Base-by-base conservation (phyloP, 2,888 invertebrate genomes). In the Sminthurinus aureus region DNA sequence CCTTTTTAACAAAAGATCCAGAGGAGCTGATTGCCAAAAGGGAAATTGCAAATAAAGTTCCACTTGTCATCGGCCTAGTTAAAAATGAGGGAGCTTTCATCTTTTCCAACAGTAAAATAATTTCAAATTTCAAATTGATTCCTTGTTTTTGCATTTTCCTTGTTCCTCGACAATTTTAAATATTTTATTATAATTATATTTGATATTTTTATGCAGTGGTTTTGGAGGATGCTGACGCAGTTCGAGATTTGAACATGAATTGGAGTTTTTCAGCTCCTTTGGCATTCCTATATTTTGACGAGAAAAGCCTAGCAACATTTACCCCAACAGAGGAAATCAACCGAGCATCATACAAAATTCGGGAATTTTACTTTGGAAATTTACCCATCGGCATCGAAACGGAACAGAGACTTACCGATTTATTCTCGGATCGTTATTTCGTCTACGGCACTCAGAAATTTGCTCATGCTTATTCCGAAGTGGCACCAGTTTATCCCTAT, bases 401-500 rank as follows among this genome's bases (percentile, higher is more conserved):
- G 6, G 81, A 81, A 38, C 75, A 81, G 22, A 50, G 73, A 18
- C 38, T 81, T 8, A 81, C 81, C 8, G 75, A 81, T 64, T 9
- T 87, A 81, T 73, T 85, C 3, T 64, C 84, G 20, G 86, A 87
- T 24, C 80, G 85, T 58, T 86, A 84, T 20, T 85, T 87, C 50
- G n/a, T 79, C 3, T 66, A 82, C 67, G 84, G 85, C 15, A 78
- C 82, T 22, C 20, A 84, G 13, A 81, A 77, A 50, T 82, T 81
- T 22, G 13, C 85, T 13, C 83, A 85, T 82, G 74, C 64, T n/a
- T 85, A 87, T 73, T 79, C 82, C 0, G 64, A 26, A 8, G 69
- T 83, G 13, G 85, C 85, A n/a, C 85, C 87, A 1, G 85, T 85
- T 0, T 87, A 86, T 64, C 74, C 84, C 50, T 85, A 85, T 77